These are phyloP conservation scores for Belonocnema kinseyi DNA, from an alignment of 1,140 invertebrate genomes.

Conservation along the genomic window DNA sequence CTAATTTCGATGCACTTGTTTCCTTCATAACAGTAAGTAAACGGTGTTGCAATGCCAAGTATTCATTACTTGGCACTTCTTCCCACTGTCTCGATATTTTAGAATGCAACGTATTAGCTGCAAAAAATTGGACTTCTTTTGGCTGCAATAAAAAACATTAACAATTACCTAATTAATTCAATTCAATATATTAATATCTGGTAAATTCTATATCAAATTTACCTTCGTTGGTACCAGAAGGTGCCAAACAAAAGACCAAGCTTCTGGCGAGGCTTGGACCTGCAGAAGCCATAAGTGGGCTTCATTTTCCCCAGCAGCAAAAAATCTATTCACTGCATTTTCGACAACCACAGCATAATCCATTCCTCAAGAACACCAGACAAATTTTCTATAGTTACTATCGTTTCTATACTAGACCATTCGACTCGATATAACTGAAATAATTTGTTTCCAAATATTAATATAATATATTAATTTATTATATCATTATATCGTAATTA, in stretches of 20 bases:
- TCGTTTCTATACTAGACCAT: no score
- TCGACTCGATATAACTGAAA: no score
- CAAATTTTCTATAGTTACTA: not conserved
- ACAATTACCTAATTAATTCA: not conserved
- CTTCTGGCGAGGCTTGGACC: conserved; percentile 87
- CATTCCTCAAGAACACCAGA: conserved; percentile 40
- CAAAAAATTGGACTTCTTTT: conserved; percentile 94
- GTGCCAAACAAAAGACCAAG: conserved; percentile 94
- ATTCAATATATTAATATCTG: conserved; percentile 10
- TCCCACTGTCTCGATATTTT: conserved; percentile 92
- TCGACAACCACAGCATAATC: conserved; percentile 64
- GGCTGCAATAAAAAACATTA: conserved; percentile 76
- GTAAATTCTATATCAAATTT: conserved; percentile 38
- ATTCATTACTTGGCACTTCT: conserved; percentile 87
- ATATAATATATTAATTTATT: no score
- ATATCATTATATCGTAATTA: no score
- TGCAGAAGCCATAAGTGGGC: conserved; percentile 89
- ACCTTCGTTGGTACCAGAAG: conserved; percentile 87
- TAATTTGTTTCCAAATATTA: no score
- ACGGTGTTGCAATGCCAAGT: conserved; percentile 84
- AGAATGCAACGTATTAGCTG: conserved; percentile 89
- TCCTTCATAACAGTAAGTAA: conserved; percentile 85
- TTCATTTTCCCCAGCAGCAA: conserved; percentile 78
- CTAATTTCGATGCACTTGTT: conserved; percentile 86
- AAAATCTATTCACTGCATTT: conserved; percentile 76